Evolutionary conservation across 2,888 invertebrate species (phyloP), one percentile per base, ranked within the genome.

Genomic region (Noctua janthe): DNA sequence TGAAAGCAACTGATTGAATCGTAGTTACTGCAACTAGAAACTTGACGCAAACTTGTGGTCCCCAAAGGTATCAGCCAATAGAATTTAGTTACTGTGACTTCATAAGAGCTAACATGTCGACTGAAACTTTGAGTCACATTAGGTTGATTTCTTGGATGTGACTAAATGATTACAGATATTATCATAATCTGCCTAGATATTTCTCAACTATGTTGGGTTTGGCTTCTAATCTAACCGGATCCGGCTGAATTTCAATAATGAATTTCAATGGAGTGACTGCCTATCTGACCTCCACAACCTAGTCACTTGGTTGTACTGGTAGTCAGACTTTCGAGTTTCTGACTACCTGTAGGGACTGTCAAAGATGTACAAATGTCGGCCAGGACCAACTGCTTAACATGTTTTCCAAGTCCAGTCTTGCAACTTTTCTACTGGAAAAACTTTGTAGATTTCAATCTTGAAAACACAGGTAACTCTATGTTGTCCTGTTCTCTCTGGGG

Each of bases 1-100:
- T 23, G 66, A 67, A 71, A 35, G 51, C 56, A 86, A 74, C 74
- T 78, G 83, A 87, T 84, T 84, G 51, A 69, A 87, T 72, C 29
- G 35, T 62, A 87, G 84, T 79, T 78, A n/a, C 67, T 59, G 71
- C 56, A 74, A 69, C 62, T 74, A 2, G 35, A 35, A 83, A 72
- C 71, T 84, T 72, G 71, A 62, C 43, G 20, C 59, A 29, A 83
- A 84, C 74, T 84, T 39, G 23, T n/a, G 23, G 49, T 17, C 69
- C 74, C 79, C 79, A 17, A 71, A 39, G 49, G 69, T 64, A 49
- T 72, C 67, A 20, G 71, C 15, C 43, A 71, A 84, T 78, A 82
- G 74, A 83, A 86, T 72, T 64, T 69, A 82, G 77, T 83, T 71
- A 35, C 39, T n/a, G 23, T 13, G 51, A 39, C 78, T 74, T 47